Evolutionary conservation across 30 jellyfish, hydroid and myxozoan species (phyloP).

Genomic region (Haliclystus octoradiatus): DNA sequence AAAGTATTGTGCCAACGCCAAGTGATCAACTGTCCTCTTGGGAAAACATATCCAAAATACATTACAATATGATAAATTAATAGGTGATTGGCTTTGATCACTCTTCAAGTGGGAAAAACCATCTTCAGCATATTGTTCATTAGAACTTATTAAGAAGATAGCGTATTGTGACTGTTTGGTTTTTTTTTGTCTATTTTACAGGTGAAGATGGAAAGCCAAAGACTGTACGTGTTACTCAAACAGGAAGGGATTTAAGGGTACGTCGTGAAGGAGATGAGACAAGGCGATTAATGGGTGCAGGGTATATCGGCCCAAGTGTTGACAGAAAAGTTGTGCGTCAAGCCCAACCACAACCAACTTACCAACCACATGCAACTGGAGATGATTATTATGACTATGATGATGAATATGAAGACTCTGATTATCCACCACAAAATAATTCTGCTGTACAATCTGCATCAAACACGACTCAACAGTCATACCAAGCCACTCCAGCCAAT

Average conservation of each 20-base stretch:
- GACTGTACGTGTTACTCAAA: not conserved
- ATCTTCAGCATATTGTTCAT: no score
- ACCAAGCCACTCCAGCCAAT: not conserved
- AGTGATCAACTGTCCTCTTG: no score
- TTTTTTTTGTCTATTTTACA: no score
- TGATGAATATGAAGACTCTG: no score
- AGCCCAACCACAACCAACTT: not conserved
- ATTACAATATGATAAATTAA: no score
- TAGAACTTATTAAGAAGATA: no score
- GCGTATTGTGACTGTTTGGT: no score
- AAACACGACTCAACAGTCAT: not conserved
- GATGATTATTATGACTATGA: no score
- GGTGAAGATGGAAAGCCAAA: not conserved
- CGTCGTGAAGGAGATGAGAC: conserved; percentile 3
- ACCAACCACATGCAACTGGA: not conserved
- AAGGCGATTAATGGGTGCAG: not conserved
- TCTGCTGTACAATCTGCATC: not conserved
- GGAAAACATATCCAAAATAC: no score
- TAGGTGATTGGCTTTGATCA: no score
- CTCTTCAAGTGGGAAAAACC: no score
- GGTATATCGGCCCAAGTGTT: not conserved
- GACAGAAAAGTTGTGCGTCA: not conserved
- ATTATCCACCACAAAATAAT: not conserved
- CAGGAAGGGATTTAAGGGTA: not conserved
- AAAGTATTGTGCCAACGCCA: no score